Base-by-base conservation (phyloP, 2,888 invertebrate genomes). In the Andrena chrysosceles region DNA sequence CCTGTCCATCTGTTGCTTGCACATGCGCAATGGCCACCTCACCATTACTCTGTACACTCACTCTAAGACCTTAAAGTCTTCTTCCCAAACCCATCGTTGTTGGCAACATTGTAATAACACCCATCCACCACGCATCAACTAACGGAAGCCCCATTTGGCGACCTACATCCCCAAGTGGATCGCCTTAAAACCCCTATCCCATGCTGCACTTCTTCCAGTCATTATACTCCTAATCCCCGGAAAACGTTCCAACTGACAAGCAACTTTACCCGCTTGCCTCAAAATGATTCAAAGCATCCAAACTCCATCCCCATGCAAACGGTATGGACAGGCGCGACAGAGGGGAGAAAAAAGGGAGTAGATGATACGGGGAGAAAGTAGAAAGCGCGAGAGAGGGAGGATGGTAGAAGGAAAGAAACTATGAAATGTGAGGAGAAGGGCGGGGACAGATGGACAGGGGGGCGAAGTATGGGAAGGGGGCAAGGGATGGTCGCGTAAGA, bases 201-300 rank as follows among this genome's bases (percentile, higher is more conserved):
- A 42, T 5, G 16, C 16, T 42, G 42, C 42, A 42, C 42, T 42
- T 42, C 42, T 42, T 5, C 42, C 42, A 42, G 42, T 5, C 42
- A 16, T 42, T 42, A 42, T 42, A 42, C 42, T 60, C 20, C 70
- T 26, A 42, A 60, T 70, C 60, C 42, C 60, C 70, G 42, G 49
- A 13, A 23, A 67, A 29, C 29, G 33, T 26, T 49, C 59, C 23
- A 29, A 35, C 56, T 66, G 59, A 59, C 59, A 35, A 33, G 23
- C 8, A 33, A 75, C 52, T 70, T 70, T 29, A 20, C 13, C 62
- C 62, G 20, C 7, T 23, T 49, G 20, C 63, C 10, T 4, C 35
- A 10, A 42, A 71, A 26, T 20, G 54, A 54, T 66, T 49, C 59
- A 31, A 10, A 60, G 52, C 16, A 13, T 60, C 67, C 42, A 31